Base-by-base conservation (phyloP, 2,888 invertebrate species). In the Selenia dentaria region DNA sequence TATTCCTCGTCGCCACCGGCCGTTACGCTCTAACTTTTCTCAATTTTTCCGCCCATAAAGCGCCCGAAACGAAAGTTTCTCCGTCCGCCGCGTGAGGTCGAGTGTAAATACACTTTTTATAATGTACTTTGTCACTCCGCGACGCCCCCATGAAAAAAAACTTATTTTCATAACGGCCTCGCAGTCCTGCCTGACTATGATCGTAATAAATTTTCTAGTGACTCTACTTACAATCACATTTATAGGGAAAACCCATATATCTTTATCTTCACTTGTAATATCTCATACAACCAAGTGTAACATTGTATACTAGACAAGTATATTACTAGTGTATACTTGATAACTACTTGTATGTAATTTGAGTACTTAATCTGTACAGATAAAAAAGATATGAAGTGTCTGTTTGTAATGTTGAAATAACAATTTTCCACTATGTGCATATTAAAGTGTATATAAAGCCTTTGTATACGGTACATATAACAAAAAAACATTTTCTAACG, bases 1-100 rank as follows among this genome's bases (percentile, higher is more conserved):
- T 69, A 72, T 70, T 73, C 74, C 74, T 76, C 79, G 73, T 74
- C 79, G 80, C 83, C 79, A 83, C 84, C 87, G 88, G 83, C 88
- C 87, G 88, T 88, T 87, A 87, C 85, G 84, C 79, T 81, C 77
- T 74, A 89, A 89, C 90, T 90, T 90, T 90, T 88, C 88, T 79
- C 85, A 89, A 90, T 89, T 89, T 89, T 89, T 90, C 87, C 86
- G 79, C 79, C 83, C 86, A 89, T 90, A 89, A 89, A 90, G 82
- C 79, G 80, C 74, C 83, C 83, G 79, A 82, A 81, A 84, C 79
- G 79, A 84, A 90, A 88, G 80, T 87, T 89, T 83, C 73, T 64
- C 74, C 81, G 72, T 78, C 80, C 79, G 73, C 80, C 75, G 81
- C 85, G 78, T 83, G 82, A 88, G 86, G 85, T 83, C 85, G 83